Base-by-base conservation (phyloP, 2,888 invertebrate genomes). In the Nebria salina region DNA sequence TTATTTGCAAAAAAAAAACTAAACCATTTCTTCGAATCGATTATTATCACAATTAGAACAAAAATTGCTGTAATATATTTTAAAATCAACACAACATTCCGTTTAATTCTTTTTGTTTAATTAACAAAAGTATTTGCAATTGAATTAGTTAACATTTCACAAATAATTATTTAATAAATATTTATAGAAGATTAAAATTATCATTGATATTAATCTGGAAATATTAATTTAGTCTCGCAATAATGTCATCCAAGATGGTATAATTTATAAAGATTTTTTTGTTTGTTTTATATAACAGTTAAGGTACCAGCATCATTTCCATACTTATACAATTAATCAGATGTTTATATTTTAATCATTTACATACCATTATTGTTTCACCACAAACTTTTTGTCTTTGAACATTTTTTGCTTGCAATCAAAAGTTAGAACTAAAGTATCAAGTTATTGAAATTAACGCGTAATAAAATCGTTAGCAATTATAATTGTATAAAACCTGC, bases 171-270 rank as follows among this genome's bases (percentile, higher is more conserved):
- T 54, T 54, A 54, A 54, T 54, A 54, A 54, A 54, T 54, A 54
- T 54, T 54, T 54, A 54, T 54, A 54, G 54, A 54, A 54, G 54
- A 54, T 54, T 54, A 54, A 54, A 54, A 54, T 54, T 54, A 54
- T 54, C 54, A 54, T 54, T 54, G 54, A 54, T 7, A 54, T 54
- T 54, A 54, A 54, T 54, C 54, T 54, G 54, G 13, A 54, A 54
- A 54, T 54, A 54, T 54, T 54, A 54, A 54, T 54, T 54, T 54
- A 54, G 54, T 54, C 13, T 54, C 54, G 13, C 54, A 54, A 54
- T 54, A 54, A 54, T 54, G 54, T 54, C 54, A 54, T 54, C 54
- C 54, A 54, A 54, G 54, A 54, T 13, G 54, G 54, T 11, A 54
- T 54, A 54, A 54, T 54, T 54, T 54, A 54, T 54, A 54, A 54